phyloP scores from a whole-genome alignment of 2,113 vertebrate species.

The Corythornis cristatus region DNA sequence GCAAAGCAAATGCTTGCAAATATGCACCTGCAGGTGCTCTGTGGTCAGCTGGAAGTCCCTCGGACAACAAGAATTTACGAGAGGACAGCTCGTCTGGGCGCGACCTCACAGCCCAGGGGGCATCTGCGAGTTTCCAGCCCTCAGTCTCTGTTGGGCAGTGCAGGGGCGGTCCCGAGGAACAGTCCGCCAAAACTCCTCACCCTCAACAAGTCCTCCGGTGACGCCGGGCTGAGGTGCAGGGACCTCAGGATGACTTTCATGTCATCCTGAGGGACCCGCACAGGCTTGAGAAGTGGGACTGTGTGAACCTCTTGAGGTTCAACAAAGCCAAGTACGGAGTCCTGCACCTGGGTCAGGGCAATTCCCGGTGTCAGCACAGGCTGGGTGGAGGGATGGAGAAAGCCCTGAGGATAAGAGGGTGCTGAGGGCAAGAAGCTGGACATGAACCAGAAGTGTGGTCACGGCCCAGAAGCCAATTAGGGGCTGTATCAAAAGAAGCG shows the following conservation, averaged over 20 bases:
- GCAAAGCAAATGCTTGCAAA: not conserved
- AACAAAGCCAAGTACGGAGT: not conserved
- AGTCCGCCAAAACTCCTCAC: not conserved
- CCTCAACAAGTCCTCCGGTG: not conserved
- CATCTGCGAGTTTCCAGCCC: not conserved
- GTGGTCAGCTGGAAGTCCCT: not conserved
- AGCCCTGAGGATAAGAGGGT: not conserved
- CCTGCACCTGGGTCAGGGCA: not conserved
- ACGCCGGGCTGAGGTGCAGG: not conserved
- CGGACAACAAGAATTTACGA: not conserved
- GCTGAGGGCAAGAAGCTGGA: not conserved
- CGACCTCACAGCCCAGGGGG: rapidly evolving
- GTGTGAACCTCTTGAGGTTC: not conserved
- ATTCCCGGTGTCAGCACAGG: not conserved
- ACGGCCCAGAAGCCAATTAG: not conserved
- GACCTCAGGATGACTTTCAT: no score
- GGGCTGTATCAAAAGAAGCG: not conserved
- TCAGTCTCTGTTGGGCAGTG: not conserved
- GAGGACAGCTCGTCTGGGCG: rapidly evolving
- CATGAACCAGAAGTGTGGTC: not conserved
- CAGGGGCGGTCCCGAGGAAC: not conserved
- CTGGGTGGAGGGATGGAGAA: not conserved
- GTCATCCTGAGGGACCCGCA: not conserved
- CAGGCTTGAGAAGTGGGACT: not conserved
- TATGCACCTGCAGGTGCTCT: not conserved